Evolutionary conservation across 2,113 vertebrate species (phyloP).

Genomic region (Periophthalmodon schlosseri): DNA sequence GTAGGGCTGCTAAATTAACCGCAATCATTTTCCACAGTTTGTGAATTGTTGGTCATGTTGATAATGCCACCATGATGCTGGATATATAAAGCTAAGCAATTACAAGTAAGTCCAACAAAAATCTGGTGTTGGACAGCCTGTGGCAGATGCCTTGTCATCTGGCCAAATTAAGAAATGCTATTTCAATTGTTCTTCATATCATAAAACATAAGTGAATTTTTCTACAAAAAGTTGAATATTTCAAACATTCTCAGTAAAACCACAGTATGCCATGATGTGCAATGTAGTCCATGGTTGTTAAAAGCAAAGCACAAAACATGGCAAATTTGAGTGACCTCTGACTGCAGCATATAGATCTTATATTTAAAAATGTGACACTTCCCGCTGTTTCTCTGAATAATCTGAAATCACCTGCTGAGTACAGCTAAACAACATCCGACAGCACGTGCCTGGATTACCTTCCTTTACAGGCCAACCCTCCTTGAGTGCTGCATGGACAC

Average conservation of each 20-base stretch:
- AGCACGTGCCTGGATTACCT: neutral
- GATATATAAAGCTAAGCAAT: neutral
- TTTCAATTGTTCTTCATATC: too few species aligned
- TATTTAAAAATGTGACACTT: neutral
- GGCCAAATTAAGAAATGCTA: neutral
- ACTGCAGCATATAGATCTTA: neutral
- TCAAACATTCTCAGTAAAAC: too few species aligned
- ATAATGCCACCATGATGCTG: too few species aligned
- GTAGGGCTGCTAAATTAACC: neutral
- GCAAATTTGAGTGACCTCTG: neutral
- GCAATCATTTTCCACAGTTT: neutral
- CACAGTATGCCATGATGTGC: too few species aligned
- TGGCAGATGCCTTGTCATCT: neutral
- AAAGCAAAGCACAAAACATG: too few species aligned
- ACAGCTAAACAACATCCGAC: neutral
- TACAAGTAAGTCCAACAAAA: neutral
- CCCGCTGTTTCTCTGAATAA: neutral
- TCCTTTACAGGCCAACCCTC: constrained; percentile 4
- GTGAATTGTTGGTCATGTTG: too few species aligned
- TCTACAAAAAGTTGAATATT: too few species aligned
- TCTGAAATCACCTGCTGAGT: neutral
- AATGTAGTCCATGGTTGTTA: too few species aligned
- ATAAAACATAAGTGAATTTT: too few species aligned
- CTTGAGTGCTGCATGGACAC: neutral
- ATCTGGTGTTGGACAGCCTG: neutral